These are phyloP conservation scores for Turritopsis dohrnii DNA, from an alignment of 30 jellyfish, hydroid and myxozoan species.

Conservation along the genomic window DNA sequence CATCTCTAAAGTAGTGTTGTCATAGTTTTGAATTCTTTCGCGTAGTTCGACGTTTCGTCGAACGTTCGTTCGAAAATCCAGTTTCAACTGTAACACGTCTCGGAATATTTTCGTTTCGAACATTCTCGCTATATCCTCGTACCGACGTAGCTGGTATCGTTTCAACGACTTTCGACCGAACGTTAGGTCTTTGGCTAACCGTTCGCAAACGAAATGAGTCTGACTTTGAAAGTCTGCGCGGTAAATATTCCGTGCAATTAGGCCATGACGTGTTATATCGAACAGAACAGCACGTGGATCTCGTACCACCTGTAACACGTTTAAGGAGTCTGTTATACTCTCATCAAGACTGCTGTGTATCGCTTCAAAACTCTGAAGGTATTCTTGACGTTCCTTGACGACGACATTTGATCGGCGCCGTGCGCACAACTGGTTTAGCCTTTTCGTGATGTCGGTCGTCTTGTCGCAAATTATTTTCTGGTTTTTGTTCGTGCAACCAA, in stretches of 20 bases:
- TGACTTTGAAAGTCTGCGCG: not conserved
- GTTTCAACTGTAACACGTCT: not conserved
- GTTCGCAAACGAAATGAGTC: not conserved
- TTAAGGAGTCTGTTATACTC: not conserved
- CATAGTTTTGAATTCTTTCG: not conserved
- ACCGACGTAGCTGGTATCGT: not conserved
- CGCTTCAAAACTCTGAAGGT: not conserved
- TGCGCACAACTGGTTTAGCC: not conserved
- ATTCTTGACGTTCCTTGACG: not conserved
- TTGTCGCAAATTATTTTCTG: not conserved
- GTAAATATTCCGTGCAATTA: not conserved
- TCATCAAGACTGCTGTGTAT: not conserved
- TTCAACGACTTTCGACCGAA: not conserved
- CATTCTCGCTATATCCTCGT: not conserved
- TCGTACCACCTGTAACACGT: conserved; percentile 3
- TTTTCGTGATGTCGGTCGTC: not conserved
- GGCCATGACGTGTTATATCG: conserved; percentile 2
- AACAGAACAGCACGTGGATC: conserved; percentile 12
- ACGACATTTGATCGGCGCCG: not conserved
- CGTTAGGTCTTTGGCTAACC: not conserved
- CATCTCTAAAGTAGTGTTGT: not conserved
- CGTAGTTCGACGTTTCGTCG: not conserved
- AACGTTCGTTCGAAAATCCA: not conserved
- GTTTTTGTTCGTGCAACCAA: not conserved
- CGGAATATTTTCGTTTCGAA: conserved; percentile 2